Evolutionary conservation across 2,113 vertebrate genomes (phyloP).

Genomic region (Anguilla japonica): DNA sequence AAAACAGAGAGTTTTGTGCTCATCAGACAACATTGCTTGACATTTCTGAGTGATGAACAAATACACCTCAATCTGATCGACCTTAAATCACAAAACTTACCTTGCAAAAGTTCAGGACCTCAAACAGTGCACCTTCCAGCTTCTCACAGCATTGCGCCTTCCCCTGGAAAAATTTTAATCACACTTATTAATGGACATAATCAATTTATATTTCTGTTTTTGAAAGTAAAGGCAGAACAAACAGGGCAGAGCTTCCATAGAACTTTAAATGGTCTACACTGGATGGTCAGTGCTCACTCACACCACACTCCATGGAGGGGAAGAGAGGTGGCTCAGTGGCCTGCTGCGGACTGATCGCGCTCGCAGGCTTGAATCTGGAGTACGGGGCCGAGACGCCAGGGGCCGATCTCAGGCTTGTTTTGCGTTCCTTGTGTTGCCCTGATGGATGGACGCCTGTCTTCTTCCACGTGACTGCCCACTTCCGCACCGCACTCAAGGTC

Average conservation of each 20-base stretch:
- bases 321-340: conserved; percentile 32
- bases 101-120: conserved; percentile 41
- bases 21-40: neutral
- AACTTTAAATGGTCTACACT: too few relatives aligned
- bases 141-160: neutral
- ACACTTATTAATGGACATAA: neutral
- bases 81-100: conserved; percentile 15
- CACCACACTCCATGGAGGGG: conserved; percentile 3
- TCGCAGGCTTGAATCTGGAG: neutral
- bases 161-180: conserved; percentile 9
- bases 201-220: too few relatives aligned
- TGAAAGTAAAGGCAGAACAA: too few relatives aligned
- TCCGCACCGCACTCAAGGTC: neutral
- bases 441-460: too few relatives aligned
- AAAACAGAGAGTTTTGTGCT: neutral
- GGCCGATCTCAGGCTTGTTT: neutral
- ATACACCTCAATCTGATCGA: too few relatives aligned
- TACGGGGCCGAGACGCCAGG: neutral
- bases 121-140: conserved; percentile 26
- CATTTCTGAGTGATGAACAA: neutral
- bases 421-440: neutral
- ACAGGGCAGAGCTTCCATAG: too few relatives aligned
- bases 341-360: conserved; percentile 23
- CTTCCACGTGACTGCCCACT: too few relatives aligned
- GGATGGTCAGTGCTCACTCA: conserved; percentile 1